Conservation (phyloP, 2,888 invertebrate species). For the Uloborus plumipes region DNA sequence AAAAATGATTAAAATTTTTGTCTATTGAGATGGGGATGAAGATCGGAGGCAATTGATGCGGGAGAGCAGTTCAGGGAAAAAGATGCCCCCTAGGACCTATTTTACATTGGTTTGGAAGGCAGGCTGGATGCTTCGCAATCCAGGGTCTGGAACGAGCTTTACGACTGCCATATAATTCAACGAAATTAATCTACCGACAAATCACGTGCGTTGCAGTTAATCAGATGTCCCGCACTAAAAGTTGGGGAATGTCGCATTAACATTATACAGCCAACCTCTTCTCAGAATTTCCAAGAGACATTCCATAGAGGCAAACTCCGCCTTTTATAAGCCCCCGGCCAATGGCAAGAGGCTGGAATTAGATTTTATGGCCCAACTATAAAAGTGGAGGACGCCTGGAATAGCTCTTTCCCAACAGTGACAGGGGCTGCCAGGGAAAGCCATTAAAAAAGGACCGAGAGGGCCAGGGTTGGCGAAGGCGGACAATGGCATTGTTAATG, state of each 20-base stretch:
- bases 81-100: too few species aligned
- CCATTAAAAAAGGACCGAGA: conserved; percentile 40
- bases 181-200: conserved; percentile 63
- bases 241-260: conserved; percentile 42
- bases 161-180: conserved; percentile 51
- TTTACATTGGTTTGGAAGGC: too few species aligned
- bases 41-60: too few species aligned
- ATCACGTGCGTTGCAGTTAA: conserved; percentile 62
- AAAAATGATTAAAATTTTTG: too few species aligned
- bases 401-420: conserved; percentile 52
- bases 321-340: conserved; percentile 57
- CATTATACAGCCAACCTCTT: conserved; percentile 54
- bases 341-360: conserved; percentile 43
- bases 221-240: conserved; percentile 61
- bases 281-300: conserved; percentile 12
- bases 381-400: conserved; percentile 60
- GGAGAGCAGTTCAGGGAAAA: too few species aligned
- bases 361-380: conserved; percentile 59
- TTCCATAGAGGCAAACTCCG: conserved; percentile 49
- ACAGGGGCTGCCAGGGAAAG: conserved; percentile 23
- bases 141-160: conserved; percentile 16
- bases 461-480: conserved; percentile 30
- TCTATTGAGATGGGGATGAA: too few species aligned
- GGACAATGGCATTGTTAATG: conserved; percentile 57
- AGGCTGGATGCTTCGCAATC: too few species aligned